Base-by-base conservation (phyloP, 2,113 vertebrate genomes). In the Oncorhynchus clarkii region DNA sequence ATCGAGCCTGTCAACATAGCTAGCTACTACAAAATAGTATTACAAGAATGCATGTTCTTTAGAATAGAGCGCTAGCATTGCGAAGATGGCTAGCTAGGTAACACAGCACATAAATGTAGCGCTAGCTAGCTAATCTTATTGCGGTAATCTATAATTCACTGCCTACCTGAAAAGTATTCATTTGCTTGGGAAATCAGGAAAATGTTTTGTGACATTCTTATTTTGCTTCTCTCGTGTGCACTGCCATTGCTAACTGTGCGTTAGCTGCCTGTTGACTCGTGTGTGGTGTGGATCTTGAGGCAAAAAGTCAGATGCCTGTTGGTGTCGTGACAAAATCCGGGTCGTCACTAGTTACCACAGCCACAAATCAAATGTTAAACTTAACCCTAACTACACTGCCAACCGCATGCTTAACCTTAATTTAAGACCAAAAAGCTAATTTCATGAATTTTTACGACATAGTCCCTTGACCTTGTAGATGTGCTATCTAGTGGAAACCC, bases 151-250 rank as follows among this genome's bases (percentile, higher is more conserved):
- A 22, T 62, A 1, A 62, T 62, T 62, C 18, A 22, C 7, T 9
- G 4, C 24, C 13, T 69, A 93, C 91, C 85, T 89, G 82, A 92
- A 92, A 66, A 88, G 0, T 59, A 93, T 83, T 0, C 90, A 89
- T 74, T 88, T 72, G 71, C 77, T 84, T 0, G 91, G 91, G 9
- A 93, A 93, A 74, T 92, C 89, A 0, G 79, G 82, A 65, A 88
- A 88, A 0, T 71, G 3, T 27, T 79, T 84, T 3, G 64, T 69
- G 3, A 93, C 59, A 75, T 57, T 85, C 80, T 2, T 90, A 72
- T 26, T 90, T 92, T 0, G 71, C 59, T 20, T 76, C 29, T 1
- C 78, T 80, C 0, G 18, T 3, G 1, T 1, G 31, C 1, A 27
- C 31, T 16, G 80, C 82, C 90, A 91, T 89, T 5, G 16, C 79